phyloP scores from a whole-genome alignment of 2,888 invertebrate species.

The Drosophila gaucha region DNA sequence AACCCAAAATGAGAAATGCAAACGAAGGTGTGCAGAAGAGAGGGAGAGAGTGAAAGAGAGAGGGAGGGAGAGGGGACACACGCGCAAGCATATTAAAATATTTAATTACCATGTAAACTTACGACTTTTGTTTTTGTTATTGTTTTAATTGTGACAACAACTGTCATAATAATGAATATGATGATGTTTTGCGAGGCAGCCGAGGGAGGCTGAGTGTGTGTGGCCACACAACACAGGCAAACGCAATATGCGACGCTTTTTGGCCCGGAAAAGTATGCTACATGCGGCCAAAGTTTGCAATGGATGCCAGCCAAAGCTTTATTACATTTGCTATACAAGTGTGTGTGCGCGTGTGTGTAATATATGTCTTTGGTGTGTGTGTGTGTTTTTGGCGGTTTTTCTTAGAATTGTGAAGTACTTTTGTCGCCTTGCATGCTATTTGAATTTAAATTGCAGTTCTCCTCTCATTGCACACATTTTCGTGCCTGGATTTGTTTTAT shows the following conservation, averaged over 20 bases:
- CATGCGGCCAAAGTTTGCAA: conserved; percentile 52
- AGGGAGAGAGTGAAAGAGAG: neutral
- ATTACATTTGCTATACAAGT: conserved; percentile 60
- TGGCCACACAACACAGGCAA: conserved; percentile 8
- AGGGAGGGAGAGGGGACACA: neutral
- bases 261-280: conserved; percentile 54
- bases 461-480: conserved; percentile 71
- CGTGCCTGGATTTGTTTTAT: conserved; percentile 47
- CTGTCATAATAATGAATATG: conserved; percentile 81
- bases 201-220: no score
- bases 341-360: conserved; percentile 3
- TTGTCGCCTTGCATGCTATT: conserved; percentile 67
- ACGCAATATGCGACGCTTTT: conserved; percentile 50
- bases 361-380: conserved; percentile 30
- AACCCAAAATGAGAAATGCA: conserved; percentile 51
- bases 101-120: conserved; percentile 82
- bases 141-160: conserved; percentile 81
- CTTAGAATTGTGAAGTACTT: conserved; percentile 69
- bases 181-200: conserved; percentile 67
- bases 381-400: conserved; percentile 60
- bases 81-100: conserved; percentile 79
- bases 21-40: conserved; percentile 15
- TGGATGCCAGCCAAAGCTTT: conserved; percentile 70
- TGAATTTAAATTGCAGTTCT: conserved; percentile 81
- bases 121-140: conserved; percentile 79